A percentile compares a stretch with the other conserved stretches of the same genome.
Evolutionary conservation across 2,113 vertebrate genomes (phyloP).

Genomic region (Lipophrys pholis): DNA sequence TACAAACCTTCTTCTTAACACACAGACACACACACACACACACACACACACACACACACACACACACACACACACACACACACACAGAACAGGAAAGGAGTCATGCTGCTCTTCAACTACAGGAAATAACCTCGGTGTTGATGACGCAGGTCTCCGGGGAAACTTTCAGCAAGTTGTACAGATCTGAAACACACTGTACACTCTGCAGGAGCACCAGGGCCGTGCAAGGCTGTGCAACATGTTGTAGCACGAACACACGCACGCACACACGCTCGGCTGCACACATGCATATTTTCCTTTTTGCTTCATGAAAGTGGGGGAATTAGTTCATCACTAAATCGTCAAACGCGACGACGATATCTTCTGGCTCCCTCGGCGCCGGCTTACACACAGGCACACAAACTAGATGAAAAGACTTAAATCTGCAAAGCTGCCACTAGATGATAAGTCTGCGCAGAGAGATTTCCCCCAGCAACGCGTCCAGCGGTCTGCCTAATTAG

Average conservation of each 20-base stretch:
- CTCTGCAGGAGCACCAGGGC: constrained; percentile 28
- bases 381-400: constrained; percentile 46
- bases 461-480: constrained; percentile 55
- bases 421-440: constrained; percentile 70
- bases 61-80: too few species aligned
- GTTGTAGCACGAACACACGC: constrained; percentile 25
- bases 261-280: too few species aligned
- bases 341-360: constrained; percentile 32
- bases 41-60: too few species aligned
- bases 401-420: constrained; percentile 56
- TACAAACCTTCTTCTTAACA: constrained; percentile 56
- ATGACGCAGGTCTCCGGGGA: constrained; percentile 76
- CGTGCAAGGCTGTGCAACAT: constrained; percentile 45
- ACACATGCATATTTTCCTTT: not conserved
- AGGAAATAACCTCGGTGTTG: constrained; percentile 76
- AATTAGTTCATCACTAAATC: constrained; percentile 20
- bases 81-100: constrained; percentile 72
- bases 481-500: constrained; percentile 71
- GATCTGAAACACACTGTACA: constrained; percentile 45
- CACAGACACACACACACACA: not conserved
- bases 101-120: constrained; percentile 74
- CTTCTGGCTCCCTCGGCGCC: constrained; percentile 31
- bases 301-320: constrained; percentile 18
- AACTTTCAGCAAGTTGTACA: constrained; percentile 61
- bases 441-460: constrained; percentile 65